Base-by-base conservation (phyloP, 2,797 vertebrate species). In the Triplophysa yarkandensis region DNA sequence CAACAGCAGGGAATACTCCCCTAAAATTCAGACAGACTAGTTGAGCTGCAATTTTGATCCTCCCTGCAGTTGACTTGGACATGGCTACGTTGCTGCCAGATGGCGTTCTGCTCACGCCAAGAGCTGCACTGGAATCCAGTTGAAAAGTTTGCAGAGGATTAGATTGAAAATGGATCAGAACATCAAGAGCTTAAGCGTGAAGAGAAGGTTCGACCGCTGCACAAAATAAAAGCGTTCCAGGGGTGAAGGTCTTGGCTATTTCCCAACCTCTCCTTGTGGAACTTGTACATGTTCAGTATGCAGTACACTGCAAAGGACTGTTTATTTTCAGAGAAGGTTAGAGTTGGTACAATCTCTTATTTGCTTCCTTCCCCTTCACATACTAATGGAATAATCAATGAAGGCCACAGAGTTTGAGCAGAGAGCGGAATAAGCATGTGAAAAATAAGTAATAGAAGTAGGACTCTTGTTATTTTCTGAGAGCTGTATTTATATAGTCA, bases 301-400 rank as follows among this genome's bases (percentile, higher is more conserved):
- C 16, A 28, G 25, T 21, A 10, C 43, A 57, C 77, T 62, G 71
- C 83, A 84, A 72, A 41, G 61, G 11, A 14, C 62, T 39, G 69
- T 67, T 81, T 67, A 58, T 65, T 57, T 55, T 44, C 54, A 66
- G 44, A 41, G 55, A 55, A 77, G 81, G 72, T 61, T 61, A 73
- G 46, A 36, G 63, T 27, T 27, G 28, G 43, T 46, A 60, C 64
- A 75, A 72, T 73, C 71, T 63, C 36, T 79, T 70, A 48, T 65
- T 73, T 71, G 67, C 55, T 41, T 25, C 13, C 25, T 13, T 17
- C 61, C n/a, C 19, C 30, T 58, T 28, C 7, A 34, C 52, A 14
- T 62, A 43, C 32, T 84, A 82, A 77, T 82, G 70, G 74, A 81
- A 69, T 61, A 77, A 83, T 50, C 76, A 76, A 57, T 77, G 58